Evolutionary conservation across 2,888 invertebrate species (phyloP), one percentile per base, ranked within the genome.

Genomic region (Chrysodeixis includens): DNA sequence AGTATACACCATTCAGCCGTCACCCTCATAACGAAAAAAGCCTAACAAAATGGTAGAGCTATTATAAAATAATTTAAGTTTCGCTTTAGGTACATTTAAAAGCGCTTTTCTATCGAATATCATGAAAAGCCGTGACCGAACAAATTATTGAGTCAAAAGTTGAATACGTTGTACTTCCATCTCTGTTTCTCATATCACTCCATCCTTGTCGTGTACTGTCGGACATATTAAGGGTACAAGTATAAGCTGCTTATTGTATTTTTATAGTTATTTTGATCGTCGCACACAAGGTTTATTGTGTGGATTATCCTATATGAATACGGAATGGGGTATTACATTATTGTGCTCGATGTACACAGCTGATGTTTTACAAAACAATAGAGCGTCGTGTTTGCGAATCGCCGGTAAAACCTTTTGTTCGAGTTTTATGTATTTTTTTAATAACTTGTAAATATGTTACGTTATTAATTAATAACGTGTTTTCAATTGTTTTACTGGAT

Each of bases 241-340:
- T 85, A 88, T 93, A 93, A 93, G 93, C 93, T 91, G 90, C 93
- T 93, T 92, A 94, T 93, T 94, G 93, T 94, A 93, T 92, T 93
- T 94, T 94, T 94, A 94, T 94, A 93, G 93, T 93, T 94, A 94
- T 94, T 94, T 93, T 93, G 93, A 94, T 94, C 91, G 92, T 84
- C 81, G 85, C 88, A 91, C 88, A 91, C 90, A 90, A 85, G 86
- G 86, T 89, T 87, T 87, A 90, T 90, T 90, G 88, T 89, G 79
- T 79, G 88, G 91, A 91, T 90, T 91, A 92, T 92, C 92, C 90
- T 82, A 85, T 85, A 91, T 92, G 92, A 92, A 93, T 93, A 92
- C 86, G 86, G 85, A 91, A 90, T 90, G 86, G 87, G 88, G 90
- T 86, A 91, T 91, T 91, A 88, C 87, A 87, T 87, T 88, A 88